A percentile compares a stretch with the other conserved stretches of the same genome.
Evolutionary conservation across 2,888 invertebrate genomes (phyloP).

Genomic region (Hedya salicella): DNA sequence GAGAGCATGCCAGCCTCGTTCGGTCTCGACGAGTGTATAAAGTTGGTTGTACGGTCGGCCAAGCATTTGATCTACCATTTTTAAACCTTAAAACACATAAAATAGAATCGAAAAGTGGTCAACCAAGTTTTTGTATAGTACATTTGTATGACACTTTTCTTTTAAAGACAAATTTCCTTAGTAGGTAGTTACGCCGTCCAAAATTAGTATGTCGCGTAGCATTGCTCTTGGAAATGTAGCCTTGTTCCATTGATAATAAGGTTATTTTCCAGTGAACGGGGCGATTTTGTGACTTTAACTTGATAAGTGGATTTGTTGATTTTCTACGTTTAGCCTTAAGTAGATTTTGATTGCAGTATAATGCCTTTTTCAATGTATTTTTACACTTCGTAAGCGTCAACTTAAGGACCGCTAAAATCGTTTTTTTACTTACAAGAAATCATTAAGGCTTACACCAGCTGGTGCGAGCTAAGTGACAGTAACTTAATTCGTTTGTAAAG

Average conservation of each 20-base stretch:
- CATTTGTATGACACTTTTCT: not conserved
- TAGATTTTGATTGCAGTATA: conserved; percentile 27
- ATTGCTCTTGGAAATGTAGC: not conserved
- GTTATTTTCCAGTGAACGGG: not conserved
- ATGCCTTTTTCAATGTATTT: conserved; percentile 27
- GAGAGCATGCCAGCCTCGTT: no score
- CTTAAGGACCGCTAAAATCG: conserved; percentile 2
- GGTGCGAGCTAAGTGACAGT: not conserved
- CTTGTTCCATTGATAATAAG: not conserved
- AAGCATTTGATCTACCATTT: no score
- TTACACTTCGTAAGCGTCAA: conserved; percentile 25
- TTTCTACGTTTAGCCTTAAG: conserved; percentile 37
- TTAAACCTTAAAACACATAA: no score
- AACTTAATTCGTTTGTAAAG: not conserved
- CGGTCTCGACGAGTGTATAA: no score
- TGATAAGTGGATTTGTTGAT: conserved; percentile 24
- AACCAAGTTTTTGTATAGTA: no score
- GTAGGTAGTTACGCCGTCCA: no score
- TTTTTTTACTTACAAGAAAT: conserved; percentile 13
- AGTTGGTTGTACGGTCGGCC: no score
- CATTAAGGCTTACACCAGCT: conserved; percentile 15
- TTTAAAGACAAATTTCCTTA: not conserved
- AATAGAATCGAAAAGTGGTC: no score
- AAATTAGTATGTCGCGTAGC: conserved; percentile 4
- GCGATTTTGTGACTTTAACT: conserved; percentile 7